A percentile compares a stretch with the other conserved stretches of the same genome.
phyloP scores from a whole-genome alignment of 1,140 invertebrate genomes.

The Neodiprion pinetum region DNA sequence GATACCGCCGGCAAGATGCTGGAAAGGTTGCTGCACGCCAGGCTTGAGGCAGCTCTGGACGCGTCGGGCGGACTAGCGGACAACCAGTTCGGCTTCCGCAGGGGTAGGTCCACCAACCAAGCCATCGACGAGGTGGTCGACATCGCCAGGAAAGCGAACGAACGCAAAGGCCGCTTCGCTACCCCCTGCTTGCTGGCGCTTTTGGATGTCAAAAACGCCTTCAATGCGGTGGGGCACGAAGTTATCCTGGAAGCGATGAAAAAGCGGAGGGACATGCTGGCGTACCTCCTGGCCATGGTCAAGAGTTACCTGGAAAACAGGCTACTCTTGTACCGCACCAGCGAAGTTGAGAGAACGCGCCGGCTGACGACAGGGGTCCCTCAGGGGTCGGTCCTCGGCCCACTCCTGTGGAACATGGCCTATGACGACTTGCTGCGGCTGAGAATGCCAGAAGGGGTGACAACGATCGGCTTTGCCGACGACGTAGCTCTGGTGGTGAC shows the following conservation, averaged over 20 bases:
- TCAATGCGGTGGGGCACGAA: conserved; percentile 24
- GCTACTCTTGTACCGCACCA: conserved; percentile 18
- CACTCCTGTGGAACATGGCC: conserved; percentile 26
- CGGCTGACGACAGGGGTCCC: not conserved
- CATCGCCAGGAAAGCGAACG: conserved; percentile 6
- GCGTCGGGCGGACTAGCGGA: conserved; percentile 28
- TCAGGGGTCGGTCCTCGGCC: conserved; percentile 22
- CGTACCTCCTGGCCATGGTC: conserved; percentile 12
- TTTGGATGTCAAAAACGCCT: conserved; percentile 17
- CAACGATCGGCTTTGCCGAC: no score
- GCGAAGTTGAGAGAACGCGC: not conserved
- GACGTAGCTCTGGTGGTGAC: no score
- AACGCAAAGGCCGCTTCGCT: conserved; percentile 14
- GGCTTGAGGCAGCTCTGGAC: conserved; percentile 30
- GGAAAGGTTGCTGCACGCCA: conserved; percentile 41
- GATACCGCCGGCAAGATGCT: conserved; percentile 47
- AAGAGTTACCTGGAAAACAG: not conserved
- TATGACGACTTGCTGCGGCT: no score
- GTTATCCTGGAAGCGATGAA: not conserved
- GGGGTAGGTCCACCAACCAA: conserved; percentile 42
- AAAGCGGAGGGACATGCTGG: not conserved
- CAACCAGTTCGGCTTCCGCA: conserved; percentile 45
- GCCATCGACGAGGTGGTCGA: conserved; percentile 35
- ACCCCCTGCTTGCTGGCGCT: conserved; percentile 22
- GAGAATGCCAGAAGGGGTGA: no score